Base-by-base conservation (phyloP, 92 coral and sea anemone species). In the Paramuricea clavata region DNA sequence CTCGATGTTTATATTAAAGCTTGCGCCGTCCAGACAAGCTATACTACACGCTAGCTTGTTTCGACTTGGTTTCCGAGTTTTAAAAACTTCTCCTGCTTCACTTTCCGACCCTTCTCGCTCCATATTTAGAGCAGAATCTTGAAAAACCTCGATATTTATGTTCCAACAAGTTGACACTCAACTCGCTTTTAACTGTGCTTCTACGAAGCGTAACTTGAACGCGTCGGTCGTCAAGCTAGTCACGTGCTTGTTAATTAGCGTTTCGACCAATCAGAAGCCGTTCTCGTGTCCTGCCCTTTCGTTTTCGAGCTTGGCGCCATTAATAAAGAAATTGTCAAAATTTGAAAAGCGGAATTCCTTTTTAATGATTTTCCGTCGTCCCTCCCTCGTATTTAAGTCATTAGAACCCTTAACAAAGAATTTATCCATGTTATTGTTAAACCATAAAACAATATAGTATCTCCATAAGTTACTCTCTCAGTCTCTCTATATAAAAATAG, bases 11-110 rank as follows among this genome's bases (percentile, higher is more conserved):
- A 95, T 91, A 28, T 93, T 91, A 49, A 97, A 89, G 31, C 87
- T 92, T 13, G 95, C 93, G 36, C 98, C 98, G 85, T 97, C 99
- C 49, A 97, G 86, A 75, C 95, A 93, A 6, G 97, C 92, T 43
- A 97, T 93, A 21, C 90, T 94, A 74, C 99, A 97, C 2, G 92
- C 87, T 57, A 97, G 83, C 41, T 94, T 91, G 82, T 97, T 97
- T 73, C 94, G 89, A 28, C 93, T 93, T n/a, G 89, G 83, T 81
- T 92, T 97, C 12, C 84, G 71, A 59, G 57, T 23, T 26, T 12
- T 28, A 32, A 22, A 8, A 79, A 27, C 57, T 0, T 59, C 84
- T 2, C 21, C 54, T 12, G 84, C 2, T n/a, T 33, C 84, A 17
- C 72, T 65, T 28, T 30, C 41, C n/a, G 41, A 65, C 39, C 21